Base-by-base conservation (phyloP, 2,888 invertebrate genomes). In the Eulithis testata region DNA sequence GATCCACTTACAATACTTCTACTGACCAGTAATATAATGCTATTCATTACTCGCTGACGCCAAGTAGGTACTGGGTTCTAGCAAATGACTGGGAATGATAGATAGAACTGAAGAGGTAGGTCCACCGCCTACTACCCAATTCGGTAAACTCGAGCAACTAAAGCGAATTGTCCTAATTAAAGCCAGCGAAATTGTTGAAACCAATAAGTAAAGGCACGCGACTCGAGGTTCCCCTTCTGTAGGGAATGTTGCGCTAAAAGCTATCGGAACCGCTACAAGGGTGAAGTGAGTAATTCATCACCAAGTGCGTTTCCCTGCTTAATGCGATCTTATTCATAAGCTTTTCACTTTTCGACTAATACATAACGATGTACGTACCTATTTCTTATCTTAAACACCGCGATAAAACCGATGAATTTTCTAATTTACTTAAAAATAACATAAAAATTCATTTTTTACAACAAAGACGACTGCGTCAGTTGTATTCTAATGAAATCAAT, bases 161-260 rank as follows among this genome's bases (percentile, higher is more conserved):
- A 21, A 45, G 11, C 49, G 37, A 37, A 58, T 37, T 36, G 36
- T n/a, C 47, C 4, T 21, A 49, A 49, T 54, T 54, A 49, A 49
- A 54, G 54, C n/a, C 37, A n/a, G 21, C 37, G 49, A 53, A 53
- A 31, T 37, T 45, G 37, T n/a, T 40, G 37, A 4, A 11, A 11
- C 40, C 44, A 49, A 54, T 49, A 40, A 61, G 54, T 45, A 31
- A n/a, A 49, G 60, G 47, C 60, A 54, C 49, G 54, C 54, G 49
- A 61, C n/a, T 1, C 11, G 8, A 50, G 50, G 27, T 11, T 11
- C 3, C 54, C 14, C 40, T 11, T 43, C 40, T 51, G 50, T 31
- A 31, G 0, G 3, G 11, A 50, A 27, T 51, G 31, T 51, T 50
- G 50, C 27, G 9, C 21, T 11, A 50, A 50, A 50, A 27, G 27